Evolutionary conservation across 2,888 invertebrate species (phyloP), one percentile per base, ranked within the genome.

Genomic region (Colostygia pectinataria): DNA sequence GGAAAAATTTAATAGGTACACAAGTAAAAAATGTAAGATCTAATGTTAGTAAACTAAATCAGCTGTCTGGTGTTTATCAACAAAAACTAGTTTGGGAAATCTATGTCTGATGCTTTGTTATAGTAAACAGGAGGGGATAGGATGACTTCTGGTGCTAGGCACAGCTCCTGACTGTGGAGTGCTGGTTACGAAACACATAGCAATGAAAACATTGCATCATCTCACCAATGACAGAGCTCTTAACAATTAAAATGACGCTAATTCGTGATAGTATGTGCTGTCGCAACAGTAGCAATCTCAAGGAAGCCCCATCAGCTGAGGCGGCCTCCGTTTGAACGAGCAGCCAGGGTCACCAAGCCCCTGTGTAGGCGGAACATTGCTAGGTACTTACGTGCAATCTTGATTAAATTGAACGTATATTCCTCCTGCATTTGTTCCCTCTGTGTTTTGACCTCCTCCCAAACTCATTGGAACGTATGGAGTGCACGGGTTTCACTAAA

Each of bases 341-440:
- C 10, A 7, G 6, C 28, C 29, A 41, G 25, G 37, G 38, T 37
- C 24, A 25, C 14, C 18, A 1, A 33, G 27, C 38, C 42, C n/a
- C 18, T 34, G 15, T 29, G 29, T 20, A 12, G 43, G 39, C 20
- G 32, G 10, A 36, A 36, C 7, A 52, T 25, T 0, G 10, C 15
- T 60, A n/a, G n/a, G n/a, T n/a, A 94, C 97, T 96, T 95, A 98
- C 98, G 98, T 96, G 93, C 95, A 95, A 88, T 99, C 98, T 89
- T 99, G 98, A 90, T 99, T 99, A 83, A 99, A 99, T 91, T 97
- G 98, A 71, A 98, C 97, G 89, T 97, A 98, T 87, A 96, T 95
- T 86, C 95, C 95, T 88, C 95, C 96, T 88, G 93, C 94, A 91
- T 94, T 93, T 80, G 94, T 91, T 88, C 95, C 95, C 81, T 93